Evolutionary conservation across 2,888 invertebrate genomes (phyloP), one percentile per base, ranked within the genome.

Genomic region (Altica lythri): DNA sequence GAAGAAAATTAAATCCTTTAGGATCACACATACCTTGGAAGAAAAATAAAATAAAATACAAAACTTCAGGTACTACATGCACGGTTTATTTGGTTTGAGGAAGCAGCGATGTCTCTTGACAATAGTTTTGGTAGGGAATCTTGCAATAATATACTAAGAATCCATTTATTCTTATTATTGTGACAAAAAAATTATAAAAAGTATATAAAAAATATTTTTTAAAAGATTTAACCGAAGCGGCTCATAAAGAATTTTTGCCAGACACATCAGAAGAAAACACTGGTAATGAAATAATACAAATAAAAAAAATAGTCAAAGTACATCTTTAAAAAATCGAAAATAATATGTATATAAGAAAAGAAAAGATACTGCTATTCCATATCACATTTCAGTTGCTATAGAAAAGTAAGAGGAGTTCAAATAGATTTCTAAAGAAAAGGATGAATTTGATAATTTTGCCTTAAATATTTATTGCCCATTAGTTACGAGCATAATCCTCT

Each of bases 61-160:
- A 8, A 8, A 27, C 9, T n/a, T 27, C 9, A 27, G 27, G 22
- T 42, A 10, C 10, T 25, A 10, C n/a, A 22, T 22, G 10, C 42
- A 42, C 16, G 42, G 27, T 25, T 42, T 42, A 42, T 22, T 42
- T 42, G 42, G 22, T 42, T 42, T 25, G 42, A 42, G 42, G 42
- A 19, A 44, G 29, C 44, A 44, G 30, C 27, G 29, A 30, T 30
- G 44, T 44, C 30, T 17, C 44, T 44, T 44, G 44, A 44, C 25
- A 25, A 42, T 42, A 42, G 17, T 25, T 42, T 19, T 42, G 25
- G 42, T 42, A 42, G 42, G 16, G 25, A 22, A 42, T 22, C 42
- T 27, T 42, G 25, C 4, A 42, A 13, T 14, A 42, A 22, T 42
- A 42, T 27, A 10, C 13, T 42, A 25, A 42, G 25, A 42, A 10